Conservation (phyloP, 2,888 invertebrate genomes). For the Seladonia tumulorum region DNA sequence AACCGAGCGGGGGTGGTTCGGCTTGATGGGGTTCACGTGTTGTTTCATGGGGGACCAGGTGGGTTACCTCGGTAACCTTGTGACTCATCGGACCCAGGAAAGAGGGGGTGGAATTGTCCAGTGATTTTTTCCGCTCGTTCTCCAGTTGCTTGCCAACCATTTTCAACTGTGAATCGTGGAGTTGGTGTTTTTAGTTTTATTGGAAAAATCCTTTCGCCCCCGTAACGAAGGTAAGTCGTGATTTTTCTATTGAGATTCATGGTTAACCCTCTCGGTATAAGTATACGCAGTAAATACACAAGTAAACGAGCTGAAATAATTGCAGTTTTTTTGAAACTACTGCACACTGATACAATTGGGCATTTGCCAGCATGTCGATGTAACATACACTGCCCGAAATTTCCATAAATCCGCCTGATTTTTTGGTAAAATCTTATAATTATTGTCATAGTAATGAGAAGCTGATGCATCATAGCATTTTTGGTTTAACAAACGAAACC, state of each 20-base stretch:
- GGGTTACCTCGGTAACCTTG: slow-evolving; percentile 62
- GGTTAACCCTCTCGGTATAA: too few species aligned
- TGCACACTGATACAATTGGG: too few species aligned
- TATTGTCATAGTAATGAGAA: too few species aligned
- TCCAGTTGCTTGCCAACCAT: slow-evolving; percentile 41
- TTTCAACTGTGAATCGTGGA: slow-evolving; percentile 27
- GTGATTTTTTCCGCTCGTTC: slow-evolving; percentile 21
- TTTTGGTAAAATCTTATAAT: too few species aligned
- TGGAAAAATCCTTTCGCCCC: background rate
- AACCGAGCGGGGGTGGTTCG: slow-evolving; percentile 26
- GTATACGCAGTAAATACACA: too few species aligned
- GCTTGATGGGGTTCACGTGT: slow-evolving; percentile 25
- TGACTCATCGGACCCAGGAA: slow-evolving; percentile 58
- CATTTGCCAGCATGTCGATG: too few species aligned
- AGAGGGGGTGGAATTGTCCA: slow-evolving; percentile 40
- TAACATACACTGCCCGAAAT: too few species aligned
- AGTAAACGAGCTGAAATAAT: too few species aligned
- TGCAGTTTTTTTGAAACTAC: too few species aligned
- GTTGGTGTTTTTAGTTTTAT: background rate
- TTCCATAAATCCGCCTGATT: too few species aligned
- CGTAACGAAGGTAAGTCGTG: background rate
- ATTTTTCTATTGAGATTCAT: background rate
- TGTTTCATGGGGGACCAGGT: slow-evolving; percentile 44
- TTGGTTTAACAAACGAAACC: too few species aligned
- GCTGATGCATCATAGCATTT: too few species aligned